phyloP scores from a whole-genome alignment of 2,113 vertebrate genomes.

The Heloderma charlesbogerti region DNA sequence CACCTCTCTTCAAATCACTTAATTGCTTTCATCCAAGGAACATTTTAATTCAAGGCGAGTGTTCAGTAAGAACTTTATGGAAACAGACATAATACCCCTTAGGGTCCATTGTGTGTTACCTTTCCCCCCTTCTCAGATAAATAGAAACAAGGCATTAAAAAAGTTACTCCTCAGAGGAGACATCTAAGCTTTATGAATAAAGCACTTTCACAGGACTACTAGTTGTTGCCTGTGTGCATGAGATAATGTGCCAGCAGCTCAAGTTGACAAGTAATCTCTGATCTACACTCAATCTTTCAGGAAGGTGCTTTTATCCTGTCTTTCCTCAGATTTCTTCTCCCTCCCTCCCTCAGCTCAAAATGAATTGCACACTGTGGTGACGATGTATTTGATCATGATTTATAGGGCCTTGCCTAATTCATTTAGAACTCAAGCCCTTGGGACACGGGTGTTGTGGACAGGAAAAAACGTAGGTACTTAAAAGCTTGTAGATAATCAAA shows the following conservation, averaged over 20 bases:
- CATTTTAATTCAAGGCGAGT: conserved; percentile 45
- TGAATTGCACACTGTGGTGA: conserved; percentile 44
- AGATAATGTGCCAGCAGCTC: conserved; percentile 41
- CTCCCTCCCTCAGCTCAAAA: conserved; percentile 27
- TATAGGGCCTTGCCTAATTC: conserved; percentile 28
- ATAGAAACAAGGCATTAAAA: conserved; percentile 28
- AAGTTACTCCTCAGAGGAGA: conserved; percentile 21
- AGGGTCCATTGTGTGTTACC: conserved; percentile 22
- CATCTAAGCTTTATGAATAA: conserved; percentile 40
- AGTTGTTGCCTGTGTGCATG: conserved; percentile 27
- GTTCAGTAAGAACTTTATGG: conserved; percentile 31
- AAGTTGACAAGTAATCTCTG: conserved; percentile 43
- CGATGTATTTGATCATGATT: conserved; percentile 46
- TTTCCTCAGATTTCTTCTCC: conserved; percentile 35
- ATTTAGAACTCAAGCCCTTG: conserved; percentile 36
- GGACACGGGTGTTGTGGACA: conserved; percentile 40
- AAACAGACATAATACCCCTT: conserved; percentile 38
- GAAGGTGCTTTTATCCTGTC: conserved; percentile 46
- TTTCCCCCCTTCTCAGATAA: conserved; percentile 1
- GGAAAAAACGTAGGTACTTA: conserved; percentile 30
- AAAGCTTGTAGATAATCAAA: conserved; percentile 24
- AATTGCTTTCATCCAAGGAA: conserved; percentile 42
- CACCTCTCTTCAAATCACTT: conserved; percentile 41
- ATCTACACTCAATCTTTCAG: conserved; percentile 45
- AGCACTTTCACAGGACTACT: conserved; percentile 29